Conservation (phyloP, 1,140 invertebrate species). For the Tribolium castaneum region DNA sequence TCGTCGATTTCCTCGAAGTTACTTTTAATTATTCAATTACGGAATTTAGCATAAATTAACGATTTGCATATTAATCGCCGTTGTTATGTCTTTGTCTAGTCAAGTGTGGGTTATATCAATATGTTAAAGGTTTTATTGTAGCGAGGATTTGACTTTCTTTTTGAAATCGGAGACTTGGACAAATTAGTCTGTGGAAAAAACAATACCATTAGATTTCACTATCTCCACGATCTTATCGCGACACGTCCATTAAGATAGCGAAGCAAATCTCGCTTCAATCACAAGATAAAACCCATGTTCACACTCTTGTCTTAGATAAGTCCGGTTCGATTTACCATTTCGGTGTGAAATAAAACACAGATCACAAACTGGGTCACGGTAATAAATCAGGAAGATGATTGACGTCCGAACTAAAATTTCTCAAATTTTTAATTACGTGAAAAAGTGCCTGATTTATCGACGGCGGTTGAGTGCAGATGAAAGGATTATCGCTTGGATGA, state of each 20-base stretch:
- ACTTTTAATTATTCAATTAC: conserved; percentile 35
- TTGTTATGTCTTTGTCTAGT: conserved; percentile 29
- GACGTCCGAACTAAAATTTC: not conserved
- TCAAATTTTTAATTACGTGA: conserved; percentile 6
- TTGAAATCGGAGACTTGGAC: conserved; percentile 29
- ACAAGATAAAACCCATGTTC: conserved; percentile 37
- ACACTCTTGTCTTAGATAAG: conserved; percentile 37
- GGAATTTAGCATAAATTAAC: conserved; percentile 26
- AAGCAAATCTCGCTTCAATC: conserved; percentile 38
- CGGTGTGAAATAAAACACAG: not conserved
- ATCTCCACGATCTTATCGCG: conserved; percentile 34
- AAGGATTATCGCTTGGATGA: conserved; percentile 31
- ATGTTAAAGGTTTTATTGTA: conserved; percentile 10
- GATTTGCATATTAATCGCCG: conserved; percentile 14
- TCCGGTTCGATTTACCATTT: conserved; percentile 33
- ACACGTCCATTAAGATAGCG: conserved; percentile 39
- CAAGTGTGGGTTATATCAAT: conserved; percentile 27
- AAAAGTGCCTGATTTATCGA: not conserved
- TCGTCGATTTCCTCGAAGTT: conserved; percentile 2
- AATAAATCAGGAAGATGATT: conserved; percentile 30
- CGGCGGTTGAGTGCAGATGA: conserved; percentile 7
- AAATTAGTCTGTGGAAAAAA: conserved; percentile 36
- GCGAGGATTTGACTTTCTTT: not conserved
- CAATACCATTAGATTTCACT: conserved; percentile 40
- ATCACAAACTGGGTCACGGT: not conserved